Evolutionary conservation across 1,140 invertebrate genomes (phyloP).

Genomic region (Mamestra configurata): DNA sequence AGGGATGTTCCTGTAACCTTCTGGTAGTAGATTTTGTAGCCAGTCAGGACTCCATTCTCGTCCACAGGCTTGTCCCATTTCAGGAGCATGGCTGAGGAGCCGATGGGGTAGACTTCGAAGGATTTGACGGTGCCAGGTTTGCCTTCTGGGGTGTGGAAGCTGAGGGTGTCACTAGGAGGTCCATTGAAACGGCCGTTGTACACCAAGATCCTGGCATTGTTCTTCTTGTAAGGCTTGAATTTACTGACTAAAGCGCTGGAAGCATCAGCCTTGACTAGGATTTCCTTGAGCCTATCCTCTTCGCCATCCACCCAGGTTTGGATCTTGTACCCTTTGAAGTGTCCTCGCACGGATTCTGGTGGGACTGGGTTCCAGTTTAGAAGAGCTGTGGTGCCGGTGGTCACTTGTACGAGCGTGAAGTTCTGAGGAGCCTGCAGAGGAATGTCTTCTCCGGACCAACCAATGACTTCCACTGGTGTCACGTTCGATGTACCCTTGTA

Average conservation of each 20-base stretch:
- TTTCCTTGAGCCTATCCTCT: constrained; percentile 92
- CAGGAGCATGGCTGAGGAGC: constrained; percentile 95
- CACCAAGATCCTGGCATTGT: constrained; percentile 96
- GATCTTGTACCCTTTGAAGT: constrained; percentile 98
- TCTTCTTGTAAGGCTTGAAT: constrained; percentile 96
- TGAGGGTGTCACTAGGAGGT: constrained; percentile 94
- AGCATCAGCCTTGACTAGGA: constrained; percentile 92
- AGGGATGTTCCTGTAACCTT: constrained; percentile 92
- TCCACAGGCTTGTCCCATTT: constrained; percentile 97
- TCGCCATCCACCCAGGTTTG: constrained; percentile 97
- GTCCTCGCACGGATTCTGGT: constrained; percentile 93
- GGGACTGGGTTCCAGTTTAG: constrained; percentile 95
- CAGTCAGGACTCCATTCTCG: constrained; percentile 97
- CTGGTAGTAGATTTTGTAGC: constrained; percentile 97
- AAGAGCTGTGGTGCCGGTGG: constrained; percentile 92
- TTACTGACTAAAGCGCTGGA: constrained; percentile 93
- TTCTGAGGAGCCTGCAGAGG: constrained; percentile 95
- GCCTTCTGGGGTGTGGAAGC: constrained; percentile 97
- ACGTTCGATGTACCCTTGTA: constrained; percentile 95
- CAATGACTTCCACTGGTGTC: constrained; percentile 93
- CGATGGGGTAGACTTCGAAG: constrained; percentile 94
- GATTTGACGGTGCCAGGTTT: constrained; percentile 96
- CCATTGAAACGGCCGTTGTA: constrained; percentile 97
- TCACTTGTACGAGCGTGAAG: constrained; percentile 93
- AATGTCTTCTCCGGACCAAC: constrained; percentile 98